Conservation (phyloP, 1,140 invertebrate species). For the Panagrolaimus sp. region DNA sequence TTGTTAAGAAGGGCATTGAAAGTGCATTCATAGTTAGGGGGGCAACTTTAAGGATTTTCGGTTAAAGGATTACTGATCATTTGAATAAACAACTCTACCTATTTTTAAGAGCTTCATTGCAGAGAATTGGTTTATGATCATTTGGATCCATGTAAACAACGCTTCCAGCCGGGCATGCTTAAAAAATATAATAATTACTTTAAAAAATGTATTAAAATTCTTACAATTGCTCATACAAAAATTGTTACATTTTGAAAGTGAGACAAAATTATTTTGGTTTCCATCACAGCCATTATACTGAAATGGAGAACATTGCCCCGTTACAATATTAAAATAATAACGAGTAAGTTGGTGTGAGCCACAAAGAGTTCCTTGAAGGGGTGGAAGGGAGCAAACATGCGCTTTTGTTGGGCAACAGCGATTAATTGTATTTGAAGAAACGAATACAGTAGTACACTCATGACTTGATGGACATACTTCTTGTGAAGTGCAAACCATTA, state of each 20-base stretch:
- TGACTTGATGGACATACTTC: constrained; percentile 5
- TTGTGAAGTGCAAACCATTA: constrained; percentile 19
- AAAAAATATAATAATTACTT: not conserved
- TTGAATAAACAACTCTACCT: too few relatives aligned
- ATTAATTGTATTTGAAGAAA: constrained; percentile 8
- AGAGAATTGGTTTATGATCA: constrained; percentile 23
- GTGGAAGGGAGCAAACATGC: constrained; percentile 14
- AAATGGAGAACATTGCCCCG: constrained; percentile 16
- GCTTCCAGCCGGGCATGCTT: constrained; percentile 26
- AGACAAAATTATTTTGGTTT: constrained; percentile 21
- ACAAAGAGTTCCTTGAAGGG: constrained; percentile 12
- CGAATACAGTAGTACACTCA: not conserved
- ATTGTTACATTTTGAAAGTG: constrained; percentile 20
- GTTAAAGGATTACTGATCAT: too few relatives aligned
- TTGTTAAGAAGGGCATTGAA: constrained; percentile 11
- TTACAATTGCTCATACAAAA: constrained; percentile 25
- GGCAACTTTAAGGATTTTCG: too few relatives aligned
- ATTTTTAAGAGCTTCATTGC: constrained; percentile 15
- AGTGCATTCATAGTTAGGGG: not conserved
- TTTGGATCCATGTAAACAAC: constrained; percentile 21
- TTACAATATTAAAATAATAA: constrained; percentile 39
- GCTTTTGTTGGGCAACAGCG: constrained; percentile 14
- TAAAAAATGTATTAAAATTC: not conserved
- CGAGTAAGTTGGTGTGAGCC: constrained; percentile 20
- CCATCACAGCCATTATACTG: constrained; percentile 27